These are phyloP conservation scores for Lordiphosa clarofinis DNA, from an alignment of 1,140 invertebrate species.

Conservation along the genomic window DNA sequence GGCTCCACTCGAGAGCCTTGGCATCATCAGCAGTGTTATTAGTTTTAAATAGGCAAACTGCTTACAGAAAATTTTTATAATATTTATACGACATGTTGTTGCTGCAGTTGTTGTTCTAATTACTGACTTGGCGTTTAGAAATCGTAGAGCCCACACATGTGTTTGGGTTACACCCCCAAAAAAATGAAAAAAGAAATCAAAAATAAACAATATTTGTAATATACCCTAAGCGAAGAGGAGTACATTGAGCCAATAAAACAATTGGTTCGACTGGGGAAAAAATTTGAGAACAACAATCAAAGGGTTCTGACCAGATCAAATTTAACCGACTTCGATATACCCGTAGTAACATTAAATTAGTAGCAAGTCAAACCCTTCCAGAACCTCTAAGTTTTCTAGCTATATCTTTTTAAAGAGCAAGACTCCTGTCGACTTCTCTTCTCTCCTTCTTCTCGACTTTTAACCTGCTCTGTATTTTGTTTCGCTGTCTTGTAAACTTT, in stretches of 20 bases:
- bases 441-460: slow-evolving; percentile 4
- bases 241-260: too few species aligned
- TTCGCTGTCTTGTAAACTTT: slow-evolving; percentile 70
- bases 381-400: too few species aligned
- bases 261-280: too few species aligned
- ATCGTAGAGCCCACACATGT: slow-evolving; percentile 46
- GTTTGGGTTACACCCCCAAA: slow-evolving; percentile 45
- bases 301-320: too few species aligned
- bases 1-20: slow-evolving; percentile 5
- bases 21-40: slow-evolving; percentile 2
- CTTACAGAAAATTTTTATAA: slow-evolving; percentile 28
- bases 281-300: too few species aligned
- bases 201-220: slow-evolving; percentile 2
- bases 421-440: too few species aligned
- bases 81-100: slow-evolving; percentile 36
- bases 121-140: slow-evolving; percentile 23
- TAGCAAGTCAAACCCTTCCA: too few species aligned
- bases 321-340: too few species aligned
- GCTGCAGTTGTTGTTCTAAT: slow-evolving; percentile 48
- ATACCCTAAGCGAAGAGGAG: not conserved
- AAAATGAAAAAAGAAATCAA: not conserved
- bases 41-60: slow-evolving; percentile 24
- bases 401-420: too few species aligned
- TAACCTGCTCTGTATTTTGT: slow-evolving; percentile 15
- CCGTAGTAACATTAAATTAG: too few species aligned